Base-by-base conservation (phyloP, 30 jellyfish, hydroid and myxozoan genomes). In the Turritopsis rubra region DNA sequence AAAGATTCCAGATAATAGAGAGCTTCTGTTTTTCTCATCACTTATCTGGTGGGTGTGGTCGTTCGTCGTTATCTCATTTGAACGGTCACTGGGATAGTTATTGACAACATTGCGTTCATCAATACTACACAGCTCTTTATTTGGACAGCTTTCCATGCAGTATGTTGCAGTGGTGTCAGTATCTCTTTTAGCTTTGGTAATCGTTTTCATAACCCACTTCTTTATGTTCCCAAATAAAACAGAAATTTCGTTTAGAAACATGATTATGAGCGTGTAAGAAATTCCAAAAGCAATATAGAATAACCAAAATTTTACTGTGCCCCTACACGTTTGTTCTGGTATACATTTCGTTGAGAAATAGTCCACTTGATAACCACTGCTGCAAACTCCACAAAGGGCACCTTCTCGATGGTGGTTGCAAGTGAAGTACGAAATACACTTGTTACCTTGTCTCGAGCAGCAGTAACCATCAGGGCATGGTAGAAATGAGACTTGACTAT, bases 401-500 rank as follows among this genome's bases (percentile, higher is more conserved):
- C 60, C 60, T 13, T 41, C 60, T 3, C 60, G 60, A 41, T 41
- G 60, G 5, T 41, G 60, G 13, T 13, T 13, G 60, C 60, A 41
- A 5, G 60, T 41, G 8, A 54, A 24, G 85, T 83, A 83, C 3
- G 24, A 73, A 27, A 22, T 66, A 52, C 89, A 83, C 7, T 52
- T 71, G 60, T 41, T 41, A 0, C 89, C 89, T 5, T 41, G 5
- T 13, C 60, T 41, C 5, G 17, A 26, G 79, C 89, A 83, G 21
- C 89, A 83, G 66, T 83, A 83, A 17, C 85, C 85, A 1, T 83
- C 85, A 1, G 65, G 53, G 23, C 73, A 53, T 19, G 83, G 71
- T 19, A 73, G 29, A 52, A 83, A 73, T 18, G 23, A 53, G n/a
- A 83, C 84, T 31, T 73, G 52, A 52, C 29, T 79, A 21, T 25